phyloP scores from a whole-genome alignment of 2,113 vertebrate genomes.

The Lophius piscatorius region DNA sequence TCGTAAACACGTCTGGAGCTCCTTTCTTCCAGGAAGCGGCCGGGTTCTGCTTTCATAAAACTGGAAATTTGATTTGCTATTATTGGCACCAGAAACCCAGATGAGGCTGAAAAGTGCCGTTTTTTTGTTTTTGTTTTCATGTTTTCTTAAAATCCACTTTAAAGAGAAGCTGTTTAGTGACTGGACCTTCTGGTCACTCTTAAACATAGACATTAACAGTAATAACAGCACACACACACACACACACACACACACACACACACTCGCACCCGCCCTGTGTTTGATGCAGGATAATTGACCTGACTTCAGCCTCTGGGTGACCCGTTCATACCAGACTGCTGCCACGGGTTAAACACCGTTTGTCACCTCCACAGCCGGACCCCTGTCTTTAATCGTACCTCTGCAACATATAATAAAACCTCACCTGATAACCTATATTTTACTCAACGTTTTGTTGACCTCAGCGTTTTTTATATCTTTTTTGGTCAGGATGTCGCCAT shows the following conservation, averaged over 20 bases:
- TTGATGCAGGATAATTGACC: constrained; percentile 25
- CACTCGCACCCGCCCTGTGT: constrained; percentile 37
- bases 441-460: neutral
- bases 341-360: constrained; percentile 38
- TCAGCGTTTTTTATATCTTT: too few relatives aligned
- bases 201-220: constrained; percentile 58
- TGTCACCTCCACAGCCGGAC: constrained; percentile 12
- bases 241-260: constrained; percentile 10
- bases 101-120: neutral
- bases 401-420: neutral
- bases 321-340: constrained; percentile 10
- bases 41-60: neutral
- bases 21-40: constrained; percentile 2
- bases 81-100: neutral
- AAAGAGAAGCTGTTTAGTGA: neutral
- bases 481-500: too few relatives aligned
- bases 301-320: constrained; percentile 32
- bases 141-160: constrained; percentile 1
- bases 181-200: constrained; percentile 29
- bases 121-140: too few relatives aligned
- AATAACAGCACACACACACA: constrained; percentile 40
- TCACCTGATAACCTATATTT: neutral
- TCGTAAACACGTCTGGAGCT: constrained; percentile 9
- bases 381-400: neutral
- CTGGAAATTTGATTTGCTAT: constrained; percentile 1